Base-by-base conservation (phyloP, 2,113 vertebrate species). In the Pyrgilauda ruficollis region DNA sequence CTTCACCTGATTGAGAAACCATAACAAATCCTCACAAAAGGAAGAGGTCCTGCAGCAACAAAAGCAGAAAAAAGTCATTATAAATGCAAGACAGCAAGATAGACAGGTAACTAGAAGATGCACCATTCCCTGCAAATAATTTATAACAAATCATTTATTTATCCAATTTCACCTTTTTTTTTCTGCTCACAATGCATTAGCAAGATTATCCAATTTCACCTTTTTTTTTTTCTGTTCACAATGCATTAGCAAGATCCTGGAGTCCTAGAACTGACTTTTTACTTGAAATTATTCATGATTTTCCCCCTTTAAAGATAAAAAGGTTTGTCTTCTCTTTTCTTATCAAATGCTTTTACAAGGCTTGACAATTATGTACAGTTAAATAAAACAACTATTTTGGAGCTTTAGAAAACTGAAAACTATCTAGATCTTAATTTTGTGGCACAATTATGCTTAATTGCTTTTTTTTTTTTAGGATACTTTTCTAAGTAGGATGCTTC, bases 81-180 rank as follows among this genome's bases (percentile, higher is more conserved):
- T 70, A 95, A 96, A 96, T 90, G 82, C 88, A 96, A 94, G 76
- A 78, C 22, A 74, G 35, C 35, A 73, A 83, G 70, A 92, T 4
- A 96, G 77, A 76, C 78, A 91, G 88, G 85, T 94, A 92, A 84
- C 64, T 90, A 89, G 76, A 93, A 89, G 68, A 96, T 92, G 94
- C 53, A 92, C 52, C 72, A 72, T 78, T 92, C 24, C 44, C 56
- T 77, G 53, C 92, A 95, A 97, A 96, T 97, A 95, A 96, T 97
- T 96, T 78, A 96, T 94, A 84, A 41, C 72, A 89, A 96, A 96
- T 97, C 4, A 97, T 96, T 97, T 97, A 96, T 97, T 97, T 94
- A 97, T 96, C 85, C 79, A 90, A 86, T 96, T 88, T 84, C 35
- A 72, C 55, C 68, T 15, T 74, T 90, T 85, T 90, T 90, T 91